Evolutionary conservation across 2,113 vertebrate species (phyloP).

Genomic region (Saccopteryx bilineata): DNA sequence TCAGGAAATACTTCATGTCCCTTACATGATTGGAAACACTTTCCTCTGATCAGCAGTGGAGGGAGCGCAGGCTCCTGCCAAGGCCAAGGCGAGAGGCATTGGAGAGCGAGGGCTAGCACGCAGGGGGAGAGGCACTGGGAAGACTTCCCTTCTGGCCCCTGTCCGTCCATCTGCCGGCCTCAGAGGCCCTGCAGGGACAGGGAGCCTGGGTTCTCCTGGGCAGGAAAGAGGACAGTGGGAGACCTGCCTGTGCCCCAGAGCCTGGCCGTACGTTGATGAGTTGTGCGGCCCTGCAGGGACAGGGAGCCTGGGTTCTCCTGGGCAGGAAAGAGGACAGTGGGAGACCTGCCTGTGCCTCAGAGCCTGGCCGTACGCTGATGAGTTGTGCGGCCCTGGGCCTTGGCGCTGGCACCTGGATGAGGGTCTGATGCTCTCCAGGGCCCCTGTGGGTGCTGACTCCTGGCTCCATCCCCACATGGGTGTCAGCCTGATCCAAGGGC

Average conservation of each 20-base stretch:
- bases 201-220: conserved; percentile 55
- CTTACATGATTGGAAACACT: background rate
- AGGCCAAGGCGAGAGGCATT: background rate
- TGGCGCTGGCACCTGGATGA: background rate
- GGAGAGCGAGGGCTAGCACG: background rate
- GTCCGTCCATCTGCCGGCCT: background rate
- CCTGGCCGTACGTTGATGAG: background rate
- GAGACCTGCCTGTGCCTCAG: background rate
- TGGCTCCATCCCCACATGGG: background rate
- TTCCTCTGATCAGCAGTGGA: conserved; percentile 56
- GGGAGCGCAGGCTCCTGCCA: background rate
- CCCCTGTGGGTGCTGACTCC: background rate
- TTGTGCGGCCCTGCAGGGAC: background rate
- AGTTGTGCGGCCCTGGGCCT: background rate
- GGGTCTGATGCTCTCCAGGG: background rate
- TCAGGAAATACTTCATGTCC: conserved; percentile 80
- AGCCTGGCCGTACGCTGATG: background rate
- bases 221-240: conserved; percentile 75
- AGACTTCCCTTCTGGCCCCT: background rate
- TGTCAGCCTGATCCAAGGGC: background rate
- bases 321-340: conserved; percentile 69
- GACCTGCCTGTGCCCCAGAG: background rate
- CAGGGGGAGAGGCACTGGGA: background rate
- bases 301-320: conserved; percentile 57
- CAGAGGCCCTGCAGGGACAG: conserved; percentile 27